Evolutionary conservation across 23 tunicate genomes (phyloP), one percentile per base, ranked within the genome.

Genomic region (Styela clava): DNA sequence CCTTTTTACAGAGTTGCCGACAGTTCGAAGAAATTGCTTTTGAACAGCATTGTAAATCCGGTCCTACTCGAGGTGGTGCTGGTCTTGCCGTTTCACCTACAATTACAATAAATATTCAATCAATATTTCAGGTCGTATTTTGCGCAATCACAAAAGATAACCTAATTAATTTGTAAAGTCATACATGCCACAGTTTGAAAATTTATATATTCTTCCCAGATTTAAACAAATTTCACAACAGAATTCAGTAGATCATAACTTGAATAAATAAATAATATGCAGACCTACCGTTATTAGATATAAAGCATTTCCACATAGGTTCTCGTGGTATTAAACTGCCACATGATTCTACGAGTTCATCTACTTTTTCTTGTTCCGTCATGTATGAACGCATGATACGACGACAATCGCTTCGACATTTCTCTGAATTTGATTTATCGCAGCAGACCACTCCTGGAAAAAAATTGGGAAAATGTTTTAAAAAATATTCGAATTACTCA

Each of bases 251-350:
- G n/a, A n/a, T n/a, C n/a, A n/a, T n/a, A n/a, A n/a, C n/a, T n/a
- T n/a, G n/a, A n/a, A n/a, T n/a, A n/a, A n/a, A n/a, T n/a, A n/a
- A n/a, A n/a, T n/a, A n/a, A n/a, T n/a, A n/a, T n/a, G n/a, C 70
- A 25, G 18, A 18, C 70, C 3, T 27, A 65, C 70, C 70, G 31
- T 27, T 16, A 5, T 65, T 65, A 7, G 70, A 65, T 34, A 92
- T 62, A 32, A 92, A 87, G 62, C 97, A 92, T 68, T 74, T 74
- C 97, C 97, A 92, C 79, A 92, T 25, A 52, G 97, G 97, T 64
- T 83, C 85, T 69, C 83, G 85, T 7, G 88, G 88, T 1, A 83
- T 69, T 34, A 80, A 29, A 27, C 78, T 82, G 22, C 91, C 97
- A 62, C 97, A 92, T 1, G 78, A 79, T 34, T 79, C 70, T 3